Conservation (phyloP, 1,140 invertebrate species). For the Eurosta solidaginis region DNA sequence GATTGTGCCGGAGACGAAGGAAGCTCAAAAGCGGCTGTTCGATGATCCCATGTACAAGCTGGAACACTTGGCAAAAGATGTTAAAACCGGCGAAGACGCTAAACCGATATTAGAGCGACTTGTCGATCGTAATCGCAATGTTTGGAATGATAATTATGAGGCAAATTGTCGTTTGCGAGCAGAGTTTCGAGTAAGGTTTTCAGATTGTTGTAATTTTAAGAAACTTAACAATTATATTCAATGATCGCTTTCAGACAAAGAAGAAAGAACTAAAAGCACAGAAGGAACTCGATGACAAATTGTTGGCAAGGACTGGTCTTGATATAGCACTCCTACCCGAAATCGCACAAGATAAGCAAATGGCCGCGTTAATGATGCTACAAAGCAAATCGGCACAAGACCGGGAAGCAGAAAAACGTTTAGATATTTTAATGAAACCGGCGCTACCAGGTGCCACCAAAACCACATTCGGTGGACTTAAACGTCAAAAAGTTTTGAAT, state of each 20-base stretch:
- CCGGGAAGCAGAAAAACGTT: constrained; percentile 60
- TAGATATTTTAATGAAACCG: constrained; percentile 64
- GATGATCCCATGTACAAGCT: constrained; percentile 96
- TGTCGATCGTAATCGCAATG: constrained; percentile 75
- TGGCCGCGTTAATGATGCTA: constrained; percentile 76
- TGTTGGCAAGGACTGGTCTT: constrained; percentile 79
- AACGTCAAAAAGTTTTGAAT: constrained; percentile 63
- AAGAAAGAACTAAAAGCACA: constrained; percentile 76
- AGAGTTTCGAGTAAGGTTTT: constrained; percentile 78
- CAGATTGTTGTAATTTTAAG: background rate
- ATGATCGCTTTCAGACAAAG: constrained; percentile 65
- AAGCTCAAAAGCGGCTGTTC: constrained; percentile 82
- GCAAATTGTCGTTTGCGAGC: constrained; percentile 82
- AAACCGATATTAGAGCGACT: constrained; percentile 75
- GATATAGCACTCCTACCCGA: constrained; percentile 80
- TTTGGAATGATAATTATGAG: constrained; percentile 89
- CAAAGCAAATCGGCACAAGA: constrained; percentile 63
- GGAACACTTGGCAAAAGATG: constrained; percentile 87
- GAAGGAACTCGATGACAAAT: constrained; percentile 69
- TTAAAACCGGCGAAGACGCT: constrained; percentile 70
- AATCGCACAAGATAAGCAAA: constrained; percentile 75
- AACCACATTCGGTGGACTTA: constrained; percentile 64
- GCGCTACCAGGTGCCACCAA: constrained; percentile 65
- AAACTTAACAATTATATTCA: background rate
- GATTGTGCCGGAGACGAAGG: constrained; percentile 87